Evolutionary conservation across 1,140 invertebrate genomes (phyloP).

Genomic region (Myzus persicae): DNA sequence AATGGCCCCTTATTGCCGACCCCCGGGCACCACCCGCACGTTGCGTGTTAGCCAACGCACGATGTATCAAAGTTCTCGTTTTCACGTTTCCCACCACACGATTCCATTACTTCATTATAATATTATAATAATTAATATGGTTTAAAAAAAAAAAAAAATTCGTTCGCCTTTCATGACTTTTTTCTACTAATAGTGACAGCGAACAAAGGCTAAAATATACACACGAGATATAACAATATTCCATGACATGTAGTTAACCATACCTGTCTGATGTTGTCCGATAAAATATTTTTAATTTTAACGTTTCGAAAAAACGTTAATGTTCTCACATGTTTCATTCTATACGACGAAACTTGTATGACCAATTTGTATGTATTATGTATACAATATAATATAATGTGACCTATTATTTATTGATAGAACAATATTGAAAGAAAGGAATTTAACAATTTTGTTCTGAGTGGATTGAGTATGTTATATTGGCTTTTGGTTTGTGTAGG

Average conservation of each 20-base stretch:
- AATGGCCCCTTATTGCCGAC: neutral
- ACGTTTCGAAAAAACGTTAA: neutral
- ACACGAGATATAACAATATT: neutral
- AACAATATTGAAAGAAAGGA: neutral
- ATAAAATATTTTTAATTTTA: neutral
- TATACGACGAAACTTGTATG: neutral
- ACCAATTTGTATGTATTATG: neutral
- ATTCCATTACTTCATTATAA: neutral
- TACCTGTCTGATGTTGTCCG: neutral
- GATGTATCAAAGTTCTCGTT: neutral
- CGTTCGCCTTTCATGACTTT: neutral
- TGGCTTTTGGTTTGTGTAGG: neutral
- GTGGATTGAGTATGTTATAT: neutral
- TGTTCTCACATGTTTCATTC: neutral
- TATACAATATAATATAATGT: neutral
- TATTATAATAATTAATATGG: conserved; percentile 13
- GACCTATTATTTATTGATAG: neutral
- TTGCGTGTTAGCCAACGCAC: neutral
- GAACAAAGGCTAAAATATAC: neutral
- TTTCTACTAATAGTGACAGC: neutral
- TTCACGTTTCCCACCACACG: neutral
- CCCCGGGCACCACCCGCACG: neutral
- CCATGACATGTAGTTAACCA: neutral
- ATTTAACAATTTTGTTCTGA: neutral
- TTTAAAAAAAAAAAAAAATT: neutral